Evolutionary conservation across 2,797 vertebrate species (phyloP).

Genomic region (Acanthopagrus latus): DNA sequence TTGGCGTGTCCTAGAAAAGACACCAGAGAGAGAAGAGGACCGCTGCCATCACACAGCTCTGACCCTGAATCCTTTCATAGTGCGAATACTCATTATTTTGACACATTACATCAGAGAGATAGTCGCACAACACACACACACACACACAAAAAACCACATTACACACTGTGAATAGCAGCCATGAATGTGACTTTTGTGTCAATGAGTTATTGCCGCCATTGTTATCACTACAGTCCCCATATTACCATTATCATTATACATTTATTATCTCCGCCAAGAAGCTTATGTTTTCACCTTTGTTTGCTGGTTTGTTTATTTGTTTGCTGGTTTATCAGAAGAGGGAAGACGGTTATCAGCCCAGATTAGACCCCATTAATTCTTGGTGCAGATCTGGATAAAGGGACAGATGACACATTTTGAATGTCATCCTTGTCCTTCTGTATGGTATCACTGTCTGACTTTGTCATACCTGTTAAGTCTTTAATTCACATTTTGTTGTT

Average conservation of each 20-base stretch:
- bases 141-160: not conserved
- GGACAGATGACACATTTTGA: not conserved
- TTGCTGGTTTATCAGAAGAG: too few relatives aligned
- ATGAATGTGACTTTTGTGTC: not conserved
- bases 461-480: not conserved
- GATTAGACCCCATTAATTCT: too few relatives aligned
- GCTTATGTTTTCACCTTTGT: too few relatives aligned
- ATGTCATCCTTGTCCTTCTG: not conserved
- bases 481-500: not conserved
- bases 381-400: too few relatives aligned
- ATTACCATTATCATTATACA: not conserved
- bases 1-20: slow-evolving; percentile 75
- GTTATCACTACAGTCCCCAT: not conserved
- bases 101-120: slow-evolving; percentile 41
- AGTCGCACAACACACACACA: slow-evolving; percentile 1
- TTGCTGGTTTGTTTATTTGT: too few relatives aligned
- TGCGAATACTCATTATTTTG: slow-evolving; percentile 38
- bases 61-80: slow-evolving; percentile 56
- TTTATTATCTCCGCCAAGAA: too few relatives aligned
- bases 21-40: slow-evolving; percentile 41
- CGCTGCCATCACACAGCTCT: slow-evolving; percentile 35
- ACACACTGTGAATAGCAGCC: not conserved
- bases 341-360: too few relatives aligned
- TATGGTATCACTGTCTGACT: too few relatives aligned
- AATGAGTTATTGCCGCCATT: not conserved